A percentile compares a stretch with the other conserved stretches of the same genome.
Conservation (phyloP, 1,140 invertebrate species). For the Saccostrea cuccullata region DNA sequence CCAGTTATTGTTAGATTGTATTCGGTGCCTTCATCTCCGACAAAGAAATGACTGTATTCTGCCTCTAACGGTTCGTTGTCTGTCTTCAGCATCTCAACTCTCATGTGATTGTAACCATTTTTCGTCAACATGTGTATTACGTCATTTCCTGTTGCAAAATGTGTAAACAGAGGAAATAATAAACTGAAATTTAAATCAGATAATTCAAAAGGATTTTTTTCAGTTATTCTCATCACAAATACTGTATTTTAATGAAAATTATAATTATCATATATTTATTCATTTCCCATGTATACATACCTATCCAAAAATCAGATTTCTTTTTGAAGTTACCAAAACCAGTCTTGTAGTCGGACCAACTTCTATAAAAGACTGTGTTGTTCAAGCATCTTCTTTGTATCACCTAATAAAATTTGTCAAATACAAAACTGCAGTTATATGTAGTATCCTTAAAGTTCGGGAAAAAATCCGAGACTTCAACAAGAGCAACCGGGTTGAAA, state of each 20-base stretch:
- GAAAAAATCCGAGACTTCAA: too few species aligned
- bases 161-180: background rate
- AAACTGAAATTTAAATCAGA: too few species aligned
- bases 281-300: background rate
- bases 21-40: background rate
- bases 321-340: background rate
- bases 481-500: too few species aligned
- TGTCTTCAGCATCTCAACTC: too few species aligned
- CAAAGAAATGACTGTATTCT: background rate
- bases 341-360: background rate
- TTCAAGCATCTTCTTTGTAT: background rate
- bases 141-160: constrained; percentile 1
- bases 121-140: background rate
- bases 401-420: background rate
- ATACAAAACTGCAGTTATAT: background rate
- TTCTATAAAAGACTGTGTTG: background rate
- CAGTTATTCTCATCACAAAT: too few species aligned
- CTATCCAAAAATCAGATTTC: background rate
- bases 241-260: background rate
- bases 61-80: background rate
- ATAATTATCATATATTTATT: too few species aligned
- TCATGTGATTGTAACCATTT: background rate
- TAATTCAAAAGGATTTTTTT: too few species aligned
- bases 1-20: background rate
- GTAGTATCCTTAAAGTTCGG: too few species aligned